Percentiles rank a stretch among this genome's conserved stretches.
These are phyloP conservation scores for Syngnathoides biaculeatus DNA, from an alignment of 2,113 vertebrate species.

Conservation along the genomic window DNA sequence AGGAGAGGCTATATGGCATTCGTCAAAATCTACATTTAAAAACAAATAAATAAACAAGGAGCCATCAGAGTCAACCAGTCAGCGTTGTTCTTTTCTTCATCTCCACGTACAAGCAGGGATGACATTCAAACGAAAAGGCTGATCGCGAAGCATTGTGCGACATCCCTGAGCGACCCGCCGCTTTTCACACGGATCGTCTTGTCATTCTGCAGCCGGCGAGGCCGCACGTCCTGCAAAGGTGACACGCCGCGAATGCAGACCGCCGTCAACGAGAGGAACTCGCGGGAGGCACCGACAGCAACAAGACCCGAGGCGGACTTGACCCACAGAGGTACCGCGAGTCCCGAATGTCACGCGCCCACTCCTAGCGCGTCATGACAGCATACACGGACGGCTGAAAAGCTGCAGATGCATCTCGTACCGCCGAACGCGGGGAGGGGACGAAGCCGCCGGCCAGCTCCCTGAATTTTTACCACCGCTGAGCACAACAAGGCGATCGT, in stretches of 20 bases:
- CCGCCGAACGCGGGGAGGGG: not conserved
- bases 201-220: not conserved
- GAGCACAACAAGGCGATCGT: too few relatives aligned
- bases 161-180: slow-evolving; percentile 6
- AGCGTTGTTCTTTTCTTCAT: slow-evolving; percentile 25
- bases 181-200: slow-evolving; percentile 3
- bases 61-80: slow-evolving; percentile 43
- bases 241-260: slow-evolving; percentile 4
- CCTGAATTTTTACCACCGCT: too few relatives aligned
- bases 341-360: not conserved
- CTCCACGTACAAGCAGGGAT: slow-evolving; percentile 15
- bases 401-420: slow-evolving; percentile 7
- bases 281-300: slow-evolving; percentile 37
- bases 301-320: slow-evolving; percentile 7
- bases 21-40: slow-evolving; percentile 48
- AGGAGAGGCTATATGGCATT: slow-evolving; percentile 27
- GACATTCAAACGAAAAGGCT: slow-evolving; percentile 30
- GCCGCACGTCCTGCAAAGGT: not conserved
- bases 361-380: slow-evolving; percentile 9
- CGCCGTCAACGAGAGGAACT: slow-evolving; percentile 17
- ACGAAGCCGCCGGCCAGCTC: too few relatives aligned
- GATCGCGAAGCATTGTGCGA: slow-evolving; percentile 41
- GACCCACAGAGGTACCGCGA: slow-evolving; percentile 3
- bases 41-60: slow-evolving; percentile 61
- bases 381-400: slow-evolving; percentile 12